Base-by-base conservation (phyloP, 2,888 invertebrate genomes). In the Hartigia nigra region DNA sequence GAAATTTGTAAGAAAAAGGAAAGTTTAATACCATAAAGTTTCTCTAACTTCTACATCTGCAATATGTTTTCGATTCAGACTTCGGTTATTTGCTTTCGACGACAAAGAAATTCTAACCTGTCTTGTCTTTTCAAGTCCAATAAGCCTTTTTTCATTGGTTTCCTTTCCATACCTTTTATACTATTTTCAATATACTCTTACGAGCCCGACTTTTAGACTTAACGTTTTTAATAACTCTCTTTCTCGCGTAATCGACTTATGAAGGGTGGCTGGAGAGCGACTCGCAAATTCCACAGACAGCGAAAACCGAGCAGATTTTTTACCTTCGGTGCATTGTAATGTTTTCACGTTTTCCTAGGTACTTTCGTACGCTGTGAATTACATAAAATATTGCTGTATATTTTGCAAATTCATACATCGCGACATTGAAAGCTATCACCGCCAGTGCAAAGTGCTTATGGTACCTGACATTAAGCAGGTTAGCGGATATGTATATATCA, bases 171-270 rank as follows among this genome's bases (percentile, higher is more conserved):
- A 31, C 12, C 72, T 70, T 83, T 86, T 84, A 84, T 88, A 79
- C 85, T 81, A 83, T 84, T 86, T 86, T 87, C 88, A 88, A 88
- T 88, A 88, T 86, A 85, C 86, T 82, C 81, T 83, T 80, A 81
- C 77, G 83, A 86, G 82, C 86, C 86, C 85, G 85, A 87, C 88
- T 87, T 90, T 88, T 88, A 86, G 87, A 88, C 88, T 87, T 88
- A 87, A 87, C 88, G 84, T 87, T 86, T 87, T 87, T 86, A 87
- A 87, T 89, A 87, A 87, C 39, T 75, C 76, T 31, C 31, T 83
- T 79, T 85, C 86, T 84, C 81, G 83, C 84, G 81, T 89, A 89
- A 89, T 89, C 90, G 88, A 87, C 90, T 90, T 89, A 89, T 82
- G 70, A 3, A 72, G 37, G 32, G 70, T n/a, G 39, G 74, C 72